Evolutionary conservation across 37 sponge, comb jelly and placozoan species (phyloP).

Genomic region (Crambe crambe): DNA sequence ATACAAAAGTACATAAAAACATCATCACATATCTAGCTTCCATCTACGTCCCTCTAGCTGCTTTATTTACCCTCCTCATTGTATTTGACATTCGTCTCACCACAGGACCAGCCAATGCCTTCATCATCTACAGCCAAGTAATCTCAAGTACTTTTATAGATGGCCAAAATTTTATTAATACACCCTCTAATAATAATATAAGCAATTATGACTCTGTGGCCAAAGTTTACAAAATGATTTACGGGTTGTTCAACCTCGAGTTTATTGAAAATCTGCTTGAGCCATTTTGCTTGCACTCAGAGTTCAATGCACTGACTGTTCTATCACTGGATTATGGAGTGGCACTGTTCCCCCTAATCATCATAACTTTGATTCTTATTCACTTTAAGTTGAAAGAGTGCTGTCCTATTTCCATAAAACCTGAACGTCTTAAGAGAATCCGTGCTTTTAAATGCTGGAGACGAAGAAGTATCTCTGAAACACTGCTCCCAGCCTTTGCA

Average conservation of each 20-base stretch:
- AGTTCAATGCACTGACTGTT: constrained; percentile 15
- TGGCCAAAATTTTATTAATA: constrained; percentile 1
- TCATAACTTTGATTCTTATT: constrained; percentile 17
- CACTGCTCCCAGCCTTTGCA: constrained; percentile 36
- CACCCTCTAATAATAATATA: background rate
- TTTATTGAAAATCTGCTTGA: constrained; percentile 9
- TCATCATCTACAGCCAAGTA: constrained; percentile 55
- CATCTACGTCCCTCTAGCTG: constrained; percentile 19
- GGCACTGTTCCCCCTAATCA: constrained; percentile 50
- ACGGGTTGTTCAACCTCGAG: constrained; percentile 55
- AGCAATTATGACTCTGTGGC: background rate
- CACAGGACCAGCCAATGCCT: constrained; percentile 55
- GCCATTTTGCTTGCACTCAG: constrained; percentile 9
- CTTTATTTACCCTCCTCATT: constrained; percentile 38
- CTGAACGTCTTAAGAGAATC: background rate
- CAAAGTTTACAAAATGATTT: constrained; percentile 22
- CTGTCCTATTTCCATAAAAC: background rate
- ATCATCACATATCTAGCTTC: constrained; percentile 28
- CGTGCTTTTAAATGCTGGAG: background rate
- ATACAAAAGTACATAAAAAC: background rate
- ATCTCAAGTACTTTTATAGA: constrained; percentile 20
- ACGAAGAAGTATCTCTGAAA: background rate
- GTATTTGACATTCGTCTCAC: constrained; percentile 49
- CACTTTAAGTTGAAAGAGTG: background rate
- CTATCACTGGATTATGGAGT: constrained; percentile 24